A percentile compares a stretch with the other conserved stretches of the same genome.
phyloP scores from a whole-genome alignment of 2,888 invertebrate genomes.

The Drosophila rellima region DNA sequence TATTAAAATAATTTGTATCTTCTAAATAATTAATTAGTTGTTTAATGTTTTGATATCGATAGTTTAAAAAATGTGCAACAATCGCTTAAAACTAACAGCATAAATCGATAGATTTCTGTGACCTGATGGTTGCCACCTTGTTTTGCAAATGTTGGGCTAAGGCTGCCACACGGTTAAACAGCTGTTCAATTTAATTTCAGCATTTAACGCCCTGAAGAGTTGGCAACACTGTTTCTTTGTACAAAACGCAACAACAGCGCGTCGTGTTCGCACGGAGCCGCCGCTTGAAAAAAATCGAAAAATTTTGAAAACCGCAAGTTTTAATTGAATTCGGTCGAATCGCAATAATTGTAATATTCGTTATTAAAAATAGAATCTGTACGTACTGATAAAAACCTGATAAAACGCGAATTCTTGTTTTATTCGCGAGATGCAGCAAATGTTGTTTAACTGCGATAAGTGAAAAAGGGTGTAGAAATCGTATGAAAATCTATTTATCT shows the following conservation, averaged over 20 bases:
- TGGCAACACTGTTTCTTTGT: too few relatives aligned
- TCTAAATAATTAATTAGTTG: too few relatives aligned
- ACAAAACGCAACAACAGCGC: slow-evolving; percentile 63
- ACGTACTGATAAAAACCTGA: slow-evolving; percentile 17
- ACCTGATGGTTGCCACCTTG: too few relatives aligned
- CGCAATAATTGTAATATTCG: slow-evolving; percentile 14
- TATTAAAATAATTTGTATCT: too few relatives aligned
- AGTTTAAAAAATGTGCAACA: not conserved
- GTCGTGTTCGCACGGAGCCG: slow-evolving; percentile 60
- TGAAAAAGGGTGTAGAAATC: slow-evolving; percentile 48
- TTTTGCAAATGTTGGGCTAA: too few relatives aligned
- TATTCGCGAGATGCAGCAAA: slow-evolving; percentile 63
- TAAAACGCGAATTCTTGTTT: slow-evolving; percentile 40
- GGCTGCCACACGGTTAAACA: too few relatives aligned
- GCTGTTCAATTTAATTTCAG: too few relatives aligned
- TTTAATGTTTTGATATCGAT: not conserved
- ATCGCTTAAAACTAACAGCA: not conserved
- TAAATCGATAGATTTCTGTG: not conserved
- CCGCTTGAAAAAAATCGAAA: slow-evolving; percentile 32
- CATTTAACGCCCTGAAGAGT: too few relatives aligned
- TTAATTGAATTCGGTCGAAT: slow-evolving; percentile 20
- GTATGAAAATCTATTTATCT: slow-evolving; percentile 35
- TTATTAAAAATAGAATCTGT: slow-evolving; percentile 27
- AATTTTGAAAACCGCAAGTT: slow-evolving; percentile 44
- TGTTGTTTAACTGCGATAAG: slow-evolving; percentile 55